Evolutionary conservation across 2,797 vertebrate genomes (phyloP), one percentile per base, ranked within the genome.

Genomic region (Morelia viridis): DNA sequence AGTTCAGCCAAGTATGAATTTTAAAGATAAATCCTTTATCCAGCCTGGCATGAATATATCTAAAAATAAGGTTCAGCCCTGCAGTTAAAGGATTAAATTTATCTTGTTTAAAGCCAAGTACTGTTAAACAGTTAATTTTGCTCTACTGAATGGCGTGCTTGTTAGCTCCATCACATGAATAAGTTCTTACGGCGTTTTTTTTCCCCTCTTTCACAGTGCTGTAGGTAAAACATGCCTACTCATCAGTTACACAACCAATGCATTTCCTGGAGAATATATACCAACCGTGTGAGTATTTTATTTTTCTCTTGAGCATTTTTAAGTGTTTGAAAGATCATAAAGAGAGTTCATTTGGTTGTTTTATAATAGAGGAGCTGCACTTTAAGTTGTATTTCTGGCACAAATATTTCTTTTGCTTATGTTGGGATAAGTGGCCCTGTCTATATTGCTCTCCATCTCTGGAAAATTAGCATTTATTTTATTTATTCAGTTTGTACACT

Each of bases 191-290:
- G 58, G 80, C 93, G 83, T 88, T 93, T 80, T 95, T 64, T 91
- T 93, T 93, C 93, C 4, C 95, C 17, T 46, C 95, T 90, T 92
- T 93, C 97, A 80, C 96, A 99, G 99, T 95, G 99, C 99, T 96
- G 99, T 99, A 96, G 99, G 99, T 98, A 99, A 99, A 97, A 99
- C 99, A 97, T 99, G 99, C 96, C 98, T 99, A 90, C 98, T 99
- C 96, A 99, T 99, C 98, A 99, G 99, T 97, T 99, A 99, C 94
- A 99, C 99, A 24, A 99, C 99, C 97, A 99, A 99, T 97, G 99
- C 99, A 0, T 99, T 99, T 97, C 99, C 99, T 10, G 99, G 99
- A 96, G 99, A 99, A 94, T 99, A 99, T 93, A 99, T 99, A 97
- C 99, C 99, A 94, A 99, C 99, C 0, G 99, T 99, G 99, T 99